These are phyloP conservation scores for Macrosoma leucophasiata DNA, from an alignment of 2,888 invertebrate species.

Conservation along the genomic window DNA sequence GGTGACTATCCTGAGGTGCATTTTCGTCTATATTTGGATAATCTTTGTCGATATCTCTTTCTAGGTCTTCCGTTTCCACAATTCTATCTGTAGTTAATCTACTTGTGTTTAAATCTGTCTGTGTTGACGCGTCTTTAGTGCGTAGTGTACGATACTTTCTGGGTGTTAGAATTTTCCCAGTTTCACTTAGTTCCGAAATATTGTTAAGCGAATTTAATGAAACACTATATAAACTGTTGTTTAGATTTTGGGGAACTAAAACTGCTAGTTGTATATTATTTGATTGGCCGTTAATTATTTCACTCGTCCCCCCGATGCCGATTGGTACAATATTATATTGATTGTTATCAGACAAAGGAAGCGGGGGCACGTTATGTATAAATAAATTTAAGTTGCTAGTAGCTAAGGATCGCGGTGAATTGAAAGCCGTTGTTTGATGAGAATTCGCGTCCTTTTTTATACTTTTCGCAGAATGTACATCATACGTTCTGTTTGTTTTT, in stretches of 20 bases:
- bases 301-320: conserved; percentile 53
- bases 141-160: conserved; percentile 64
- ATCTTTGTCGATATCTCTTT: conserved; percentile 69
- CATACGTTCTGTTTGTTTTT: conserved; percentile 61
- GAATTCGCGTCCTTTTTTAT: conserved; percentile 55
- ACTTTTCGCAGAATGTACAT: conserved; percentile 58
- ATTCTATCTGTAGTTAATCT: conserved; percentile 45
- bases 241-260: conserved; percentile 70
- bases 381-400: conserved; percentile 61
- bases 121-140: conserved; percentile 80
- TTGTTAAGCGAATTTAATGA: conserved; percentile 59
- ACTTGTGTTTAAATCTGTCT: conserved; percentile 72
- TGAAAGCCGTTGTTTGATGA: conserved; percentile 58
- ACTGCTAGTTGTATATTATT: conserved; percentile 77
- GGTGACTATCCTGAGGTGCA: conserved; percentile 65
- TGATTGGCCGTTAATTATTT: conserved; percentile 53
- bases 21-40: conserved; percentile 68
- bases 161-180: conserved; percentile 57
- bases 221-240: conserved; percentile 58
- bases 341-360: conserved; percentile 56
- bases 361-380: conserved; percentile 61
- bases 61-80: conserved; percentile 50
- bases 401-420: conserved; percentile 59
- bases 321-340: conserved; percentile 66
- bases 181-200: conserved; percentile 45